Evolutionary conservation across 2,797 vertebrate genomes (phyloP), one percentile per base, ranked within the genome.

Genomic region (Kryptolebias ocellatus): DNA sequence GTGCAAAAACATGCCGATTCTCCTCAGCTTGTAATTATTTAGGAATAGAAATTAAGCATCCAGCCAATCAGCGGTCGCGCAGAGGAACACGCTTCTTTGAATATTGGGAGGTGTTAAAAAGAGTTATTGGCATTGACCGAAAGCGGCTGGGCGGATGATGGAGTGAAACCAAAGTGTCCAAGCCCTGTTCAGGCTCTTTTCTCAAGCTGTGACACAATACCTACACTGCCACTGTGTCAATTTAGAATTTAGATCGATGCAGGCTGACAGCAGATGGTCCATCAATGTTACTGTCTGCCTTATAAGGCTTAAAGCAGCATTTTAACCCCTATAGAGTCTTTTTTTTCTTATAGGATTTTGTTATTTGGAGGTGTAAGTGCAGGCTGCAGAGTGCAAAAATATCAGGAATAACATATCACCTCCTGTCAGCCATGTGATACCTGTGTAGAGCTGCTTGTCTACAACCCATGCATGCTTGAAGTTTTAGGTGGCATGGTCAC

Each of bases 41-140:
- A 66, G 55, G 70, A 58, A 52, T 9, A 46, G 2, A 42, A 42
- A 12, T 24, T 20, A 73, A 70, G 0, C 56, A 52, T 11, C 10
- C 83, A 86, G 84, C 89, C 90, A 90, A 90, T 90, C 90, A 90
- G 87, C 82, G 62, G 18, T 50, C 47, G 77, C 74, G 72, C 62
- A 76, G 45, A 70, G 74, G 65, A 71, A 76, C 70, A 67, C 76
- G 77, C 84, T 74, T 47, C 67, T 85, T 62, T 81, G 74, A 77
- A 80, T 74, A 64, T 69, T 60, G 53, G 53, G 45, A 20, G 64
- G 67, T 64, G 39, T 52, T 45, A 6, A 16, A 45, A 59, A 12
- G 65, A 85, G 75, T 84, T 85, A 60, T 63, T 60, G 53, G 37
- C n/a, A 20, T 20, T 59, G 51, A 60, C 29, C 4, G 50, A 63